Percentiles rank a stretch among this genome's conserved stretches.
phyloP scores from a whole-genome alignment of 2,888 invertebrate genomes.

The Octodonta nipae region DNA sequence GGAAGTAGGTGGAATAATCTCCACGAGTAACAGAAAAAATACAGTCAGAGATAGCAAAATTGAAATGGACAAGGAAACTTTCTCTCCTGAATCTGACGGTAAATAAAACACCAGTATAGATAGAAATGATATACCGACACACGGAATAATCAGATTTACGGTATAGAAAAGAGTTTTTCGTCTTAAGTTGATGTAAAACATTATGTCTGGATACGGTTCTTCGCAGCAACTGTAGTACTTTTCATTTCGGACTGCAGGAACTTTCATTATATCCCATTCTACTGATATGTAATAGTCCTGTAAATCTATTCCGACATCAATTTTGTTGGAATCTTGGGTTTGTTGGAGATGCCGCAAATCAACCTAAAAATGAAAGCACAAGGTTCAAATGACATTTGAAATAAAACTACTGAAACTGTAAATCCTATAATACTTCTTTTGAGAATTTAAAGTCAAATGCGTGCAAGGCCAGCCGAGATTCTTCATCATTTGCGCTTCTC shows the following conservation, averaged over 20 bases:
- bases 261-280: conserved; percentile 95
- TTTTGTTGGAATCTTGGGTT: conserved; percentile 73
- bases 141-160: conserved; percentile 92
- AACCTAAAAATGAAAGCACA: conserved; percentile 68
- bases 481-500: too few species aligned
- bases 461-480: too few species aligned
- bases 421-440: too few species aligned
- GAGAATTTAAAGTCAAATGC: too few species aligned
- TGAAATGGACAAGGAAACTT: conserved; percentile 90
- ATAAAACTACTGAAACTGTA: too few species aligned
- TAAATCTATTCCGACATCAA: conserved; percentile 81
- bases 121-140: conserved; percentile 91
- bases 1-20: conserved; percentile 89
- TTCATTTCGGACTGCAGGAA: conserved; percentile 78
- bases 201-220: conserved; percentile 93
- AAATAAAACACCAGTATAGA: conserved; percentile 95
- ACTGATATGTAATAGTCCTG: conserved; percentile 93
- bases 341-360: conserved; percentile 80
- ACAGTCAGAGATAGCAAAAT: conserved; percentile 85
- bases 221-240: conserved; percentile 95
- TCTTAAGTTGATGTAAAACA: conserved; percentile 88
- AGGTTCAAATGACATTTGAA: too few species aligned
- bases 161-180: conserved; percentile 95
- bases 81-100: conserved; percentile 95
- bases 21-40: conserved; percentile 84